Conservation (phyloP, 2,797 vertebrate species). For the Salarias fasciatus region DNA sequence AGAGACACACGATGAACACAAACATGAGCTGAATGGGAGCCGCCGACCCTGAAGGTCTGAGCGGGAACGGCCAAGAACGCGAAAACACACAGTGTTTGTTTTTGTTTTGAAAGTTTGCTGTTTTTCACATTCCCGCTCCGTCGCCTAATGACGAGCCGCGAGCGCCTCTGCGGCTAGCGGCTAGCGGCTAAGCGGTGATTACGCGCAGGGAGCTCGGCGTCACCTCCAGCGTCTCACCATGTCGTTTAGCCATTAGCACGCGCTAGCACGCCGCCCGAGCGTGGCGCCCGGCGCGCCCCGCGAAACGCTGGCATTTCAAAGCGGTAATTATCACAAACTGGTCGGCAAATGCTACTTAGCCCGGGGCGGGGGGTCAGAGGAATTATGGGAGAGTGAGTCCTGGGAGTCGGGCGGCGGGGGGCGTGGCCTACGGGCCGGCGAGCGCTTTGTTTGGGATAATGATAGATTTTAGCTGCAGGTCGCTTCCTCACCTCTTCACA, state of each 20-base stretch:
- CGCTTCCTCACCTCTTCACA: constrained; percentile 50
- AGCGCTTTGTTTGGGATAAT: constrained; percentile 73
- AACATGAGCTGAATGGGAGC: no score
- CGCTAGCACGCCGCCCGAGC: constrained; percentile 61
- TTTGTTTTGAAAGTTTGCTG: no score
- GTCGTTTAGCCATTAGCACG: constrained; percentile 75
- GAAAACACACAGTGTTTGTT: no score
- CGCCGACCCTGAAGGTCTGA: no score
- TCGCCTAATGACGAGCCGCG: no score
- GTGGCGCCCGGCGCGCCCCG: constrained; percentile 32
- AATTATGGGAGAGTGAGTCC: constrained; percentile 69
- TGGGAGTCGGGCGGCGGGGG: constrained; percentile 43
- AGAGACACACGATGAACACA: no score
- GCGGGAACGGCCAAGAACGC: no score
- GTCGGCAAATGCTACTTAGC: constrained; percentile 64
- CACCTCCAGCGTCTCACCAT: constrained; percentile 49
- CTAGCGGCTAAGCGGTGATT: constrained; percentile 55
- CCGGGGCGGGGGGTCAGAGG: constrained; percentile 54
- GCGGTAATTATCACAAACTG: constrained; percentile 70
- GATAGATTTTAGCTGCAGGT: constrained; percentile 60
- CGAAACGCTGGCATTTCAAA: constrained; percentile 68
- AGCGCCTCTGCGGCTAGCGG: constrained; percentile 43
- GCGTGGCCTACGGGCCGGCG: constrained; percentile 26
- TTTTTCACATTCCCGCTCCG: no score
- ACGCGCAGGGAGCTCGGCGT: constrained; percentile 22